phyloP scores from a whole-genome alignment of 2,888 invertebrate genomes.

The Vanessa cardui region DNA sequence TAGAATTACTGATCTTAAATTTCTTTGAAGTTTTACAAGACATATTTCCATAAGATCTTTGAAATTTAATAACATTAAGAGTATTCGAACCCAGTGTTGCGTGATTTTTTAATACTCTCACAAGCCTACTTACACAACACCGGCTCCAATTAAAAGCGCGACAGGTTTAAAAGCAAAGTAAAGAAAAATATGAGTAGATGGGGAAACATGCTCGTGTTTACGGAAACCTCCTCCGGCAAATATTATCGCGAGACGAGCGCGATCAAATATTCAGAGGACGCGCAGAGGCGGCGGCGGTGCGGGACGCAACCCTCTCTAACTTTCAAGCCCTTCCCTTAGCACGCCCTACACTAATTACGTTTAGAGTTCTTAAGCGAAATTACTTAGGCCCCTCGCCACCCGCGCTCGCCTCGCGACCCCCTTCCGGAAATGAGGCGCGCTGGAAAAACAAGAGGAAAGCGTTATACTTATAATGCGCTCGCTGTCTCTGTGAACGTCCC shows the following conservation, averaged over 20 bases:
- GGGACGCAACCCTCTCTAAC: conserved; percentile 84
- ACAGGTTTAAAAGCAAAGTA: conserved; percentile 75
- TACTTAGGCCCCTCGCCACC: conserved; percentile 84
- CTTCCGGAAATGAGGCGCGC: conserved; percentile 81
- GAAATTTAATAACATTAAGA: conserved; percentile 74
- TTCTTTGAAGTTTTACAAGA: conserved; percentile 46
- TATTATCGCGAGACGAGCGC: conserved; percentile 81
- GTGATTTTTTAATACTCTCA: conserved; percentile 79
- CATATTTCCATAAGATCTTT: conserved; percentile 59
- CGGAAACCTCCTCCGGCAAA: conserved; percentile 81
- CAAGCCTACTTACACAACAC: conserved; percentile 78
- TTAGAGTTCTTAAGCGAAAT: conserved; percentile 87
- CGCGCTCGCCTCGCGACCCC: conserved; percentile 68
- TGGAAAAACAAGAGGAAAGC: conserved; percentile 82
- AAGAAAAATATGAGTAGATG: conserved; percentile 74
- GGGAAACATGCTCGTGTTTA: conserved; percentile 79
- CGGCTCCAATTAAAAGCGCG: conserved; percentile 79
- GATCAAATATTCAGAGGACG: conserved; percentile 81
- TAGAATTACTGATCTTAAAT: conserved; percentile 10
- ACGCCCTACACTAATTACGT: conserved; percentile 87
- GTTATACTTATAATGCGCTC: conserved; percentile 72
- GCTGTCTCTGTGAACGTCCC: conserved; percentile 75
- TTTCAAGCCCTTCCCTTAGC: conserved; percentile 85
- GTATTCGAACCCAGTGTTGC: conserved; percentile 72
- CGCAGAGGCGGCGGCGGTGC: conserved; percentile 59